Evolutionary conservation across 2,797 vertebrate genomes (phyloP).

Genomic region (Decapterus maruadsi): DNA sequence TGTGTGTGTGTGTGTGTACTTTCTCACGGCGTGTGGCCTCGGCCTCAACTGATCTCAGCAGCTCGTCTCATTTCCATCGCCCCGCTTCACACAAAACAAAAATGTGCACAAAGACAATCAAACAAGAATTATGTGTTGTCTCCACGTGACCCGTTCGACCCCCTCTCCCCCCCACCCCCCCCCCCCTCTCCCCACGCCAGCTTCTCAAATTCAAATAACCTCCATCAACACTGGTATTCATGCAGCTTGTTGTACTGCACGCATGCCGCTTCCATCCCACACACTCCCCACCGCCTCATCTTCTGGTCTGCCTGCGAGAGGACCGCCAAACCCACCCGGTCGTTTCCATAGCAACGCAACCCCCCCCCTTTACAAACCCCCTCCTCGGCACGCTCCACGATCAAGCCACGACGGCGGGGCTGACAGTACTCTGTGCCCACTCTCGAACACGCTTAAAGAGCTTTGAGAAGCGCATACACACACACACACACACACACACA

Average conservation of each 20-base stretch:
- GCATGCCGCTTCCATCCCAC: constrained; percentile 61
- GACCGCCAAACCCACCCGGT: neutral
- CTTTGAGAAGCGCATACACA: constrained; percentile 11
- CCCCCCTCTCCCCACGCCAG: neutral
- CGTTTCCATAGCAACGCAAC: constrained; percentile 67
- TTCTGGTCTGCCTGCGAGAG: constrained; percentile 19
- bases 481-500: neutral
- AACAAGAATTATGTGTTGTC: neutral
- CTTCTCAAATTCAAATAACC: constrained; percentile 23
- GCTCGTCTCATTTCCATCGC: constrained; percentile 35
- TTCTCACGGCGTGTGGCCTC: neutral
- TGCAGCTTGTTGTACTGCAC: constrained; percentile 18
- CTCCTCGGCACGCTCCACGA: constrained; percentile 4
- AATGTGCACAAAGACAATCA: neutral
- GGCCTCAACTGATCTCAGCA: constrained; percentile 16
- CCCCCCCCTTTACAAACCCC: neutral
- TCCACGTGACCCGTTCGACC: neutral
- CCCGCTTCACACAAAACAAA: constrained; percentile 1
- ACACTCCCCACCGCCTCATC: constrained; percentile 39
- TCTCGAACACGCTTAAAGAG: constrained; percentile 29
- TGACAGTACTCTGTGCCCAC: constrained; percentile 42
- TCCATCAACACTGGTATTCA: constrained; percentile 35
- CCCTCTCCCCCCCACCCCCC: too few relatives aligned
- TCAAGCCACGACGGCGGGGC: constrained; percentile 17
- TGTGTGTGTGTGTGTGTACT: too few relatives aligned